A percentile compares a stretch with the other conserved stretches of the same genome.
Evolutionary conservation across 2,113 vertebrate genomes (phyloP).

Genomic region (Phocoena sinus): DNA sequence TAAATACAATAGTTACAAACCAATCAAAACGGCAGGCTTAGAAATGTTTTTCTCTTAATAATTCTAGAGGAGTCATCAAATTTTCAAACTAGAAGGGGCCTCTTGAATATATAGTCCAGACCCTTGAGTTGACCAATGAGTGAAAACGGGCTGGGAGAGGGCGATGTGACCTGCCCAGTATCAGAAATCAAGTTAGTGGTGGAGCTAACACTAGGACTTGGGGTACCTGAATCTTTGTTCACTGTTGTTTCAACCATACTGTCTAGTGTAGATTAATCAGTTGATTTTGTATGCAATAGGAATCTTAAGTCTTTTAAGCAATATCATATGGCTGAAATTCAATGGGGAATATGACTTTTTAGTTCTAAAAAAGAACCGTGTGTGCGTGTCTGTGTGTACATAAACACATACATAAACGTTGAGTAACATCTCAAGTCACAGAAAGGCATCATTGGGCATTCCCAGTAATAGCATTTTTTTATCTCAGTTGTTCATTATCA

Average conservation of each 20-base stretch:
- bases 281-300: neutral
- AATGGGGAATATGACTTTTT: neutral
- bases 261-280: neutral
- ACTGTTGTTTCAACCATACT: neutral
- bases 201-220: neutral
- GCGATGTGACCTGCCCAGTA: neutral
- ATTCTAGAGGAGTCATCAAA: neutral
- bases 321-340: neutral
- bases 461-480: neutral
- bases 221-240: neutral
- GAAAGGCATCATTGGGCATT: neutral
- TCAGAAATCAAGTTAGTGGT: neutral
- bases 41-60: neutral
- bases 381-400: neutral
- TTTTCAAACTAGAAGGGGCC: neutral
- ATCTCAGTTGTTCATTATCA: neutral
- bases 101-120: neutral
- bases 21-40: neutral
- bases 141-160: neutral
- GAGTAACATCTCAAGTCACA: neutral
- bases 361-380: neutral
- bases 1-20: neutral
- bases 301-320: neutral
- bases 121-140: neutral
- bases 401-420: neutral